phyloP scores from a whole-genome alignment of 37 sponge, comb jelly and placozoan species.

The Dysidea cf. avara region DNA sequence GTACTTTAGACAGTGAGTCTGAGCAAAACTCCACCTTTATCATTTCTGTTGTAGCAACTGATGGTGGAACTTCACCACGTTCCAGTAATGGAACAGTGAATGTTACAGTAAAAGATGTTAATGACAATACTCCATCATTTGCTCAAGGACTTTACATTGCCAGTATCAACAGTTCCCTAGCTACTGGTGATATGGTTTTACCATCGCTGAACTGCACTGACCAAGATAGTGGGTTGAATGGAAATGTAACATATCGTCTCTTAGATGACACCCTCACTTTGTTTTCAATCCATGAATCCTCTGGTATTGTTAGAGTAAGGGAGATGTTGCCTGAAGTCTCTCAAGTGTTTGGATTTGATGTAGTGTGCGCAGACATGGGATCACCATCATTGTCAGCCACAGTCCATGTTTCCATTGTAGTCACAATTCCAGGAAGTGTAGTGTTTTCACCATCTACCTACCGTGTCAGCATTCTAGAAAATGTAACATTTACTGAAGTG shows the following conservation, averaged over 20 bases:
- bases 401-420: conserved; percentile 60
- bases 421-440: neutral
- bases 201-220: too few relatives aligned
- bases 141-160: too few relatives aligned
- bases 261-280: too few relatives aligned
- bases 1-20: conserved; percentile 23
- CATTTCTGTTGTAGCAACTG: conserved; percentile 36
- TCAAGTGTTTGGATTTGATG: conserved; percentile 40
- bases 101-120: conserved; percentile 25
- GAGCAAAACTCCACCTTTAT: conserved; percentile 12
- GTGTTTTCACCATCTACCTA: conserved; percentile 37
- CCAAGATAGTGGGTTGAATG: too few relatives aligned
- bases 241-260: too few relatives aligned
- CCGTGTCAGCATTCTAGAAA: conserved; percentile 41
- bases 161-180: too few relatives aligned
- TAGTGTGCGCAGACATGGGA: conserved; percentile 63
- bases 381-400: conserved; percentile 38
- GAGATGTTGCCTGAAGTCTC: too few relatives aligned
- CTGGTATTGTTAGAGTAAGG: too few relatives aligned
- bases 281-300: too few relatives aligned
- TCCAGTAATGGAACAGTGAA: conserved; percentile 15
- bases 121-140: conserved; percentile 1
- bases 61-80: conserved; percentile 1
- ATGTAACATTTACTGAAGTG: neutral
- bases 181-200: too few relatives aligned